Evolutionary conservation across 2,888 invertebrate species (phyloP).

Genomic region (Nasonia oneida): DNA sequence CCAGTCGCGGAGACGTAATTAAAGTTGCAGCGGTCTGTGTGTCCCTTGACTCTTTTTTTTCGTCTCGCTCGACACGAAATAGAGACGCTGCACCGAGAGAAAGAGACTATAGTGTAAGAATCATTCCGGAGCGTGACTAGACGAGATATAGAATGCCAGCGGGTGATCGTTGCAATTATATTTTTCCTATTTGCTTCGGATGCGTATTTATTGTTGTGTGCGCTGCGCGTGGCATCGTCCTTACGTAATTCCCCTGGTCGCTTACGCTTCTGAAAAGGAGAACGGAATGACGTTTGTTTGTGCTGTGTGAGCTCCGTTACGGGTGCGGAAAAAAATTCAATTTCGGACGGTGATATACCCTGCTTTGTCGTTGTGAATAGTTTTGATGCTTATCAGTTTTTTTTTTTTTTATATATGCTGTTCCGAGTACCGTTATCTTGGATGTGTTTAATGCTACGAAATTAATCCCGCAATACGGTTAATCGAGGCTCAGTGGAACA

Average conservation of each 20-base stretch:
- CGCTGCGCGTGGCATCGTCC: no score
- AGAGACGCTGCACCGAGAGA: constrained; percentile 52
- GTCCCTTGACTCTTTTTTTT: constrained; percentile 57
- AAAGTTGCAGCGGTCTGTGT: constrained; percentile 66
- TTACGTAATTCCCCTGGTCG: constrained; percentile 8
- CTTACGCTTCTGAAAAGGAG: not conserved
- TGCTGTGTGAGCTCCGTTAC: not conserved
- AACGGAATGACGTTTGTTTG: not conserved
- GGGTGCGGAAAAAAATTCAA: constrained; percentile 22
- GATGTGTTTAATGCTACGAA: not conserved
- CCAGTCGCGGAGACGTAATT: constrained; percentile 66
- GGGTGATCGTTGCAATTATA: no score
- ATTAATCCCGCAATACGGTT: not conserved
- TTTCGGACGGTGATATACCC: constrained; percentile 32
- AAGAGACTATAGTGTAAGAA: not conserved
- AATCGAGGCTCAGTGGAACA: not conserved
- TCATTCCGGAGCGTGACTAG: no score
- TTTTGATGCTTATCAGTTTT: not conserved
- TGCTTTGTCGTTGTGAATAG: constrained; percentile 2
- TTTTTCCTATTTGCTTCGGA: constrained; percentile 55
- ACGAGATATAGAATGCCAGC: no score
- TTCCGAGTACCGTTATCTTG: not conserved
- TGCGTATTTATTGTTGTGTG: constrained; percentile 6
- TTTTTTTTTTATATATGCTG: not conserved
- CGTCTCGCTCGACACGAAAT: not conserved